Base-by-base conservation (phyloP, 2,888 invertebrate species). In the Carpatolechia fugitivella region DNA sequence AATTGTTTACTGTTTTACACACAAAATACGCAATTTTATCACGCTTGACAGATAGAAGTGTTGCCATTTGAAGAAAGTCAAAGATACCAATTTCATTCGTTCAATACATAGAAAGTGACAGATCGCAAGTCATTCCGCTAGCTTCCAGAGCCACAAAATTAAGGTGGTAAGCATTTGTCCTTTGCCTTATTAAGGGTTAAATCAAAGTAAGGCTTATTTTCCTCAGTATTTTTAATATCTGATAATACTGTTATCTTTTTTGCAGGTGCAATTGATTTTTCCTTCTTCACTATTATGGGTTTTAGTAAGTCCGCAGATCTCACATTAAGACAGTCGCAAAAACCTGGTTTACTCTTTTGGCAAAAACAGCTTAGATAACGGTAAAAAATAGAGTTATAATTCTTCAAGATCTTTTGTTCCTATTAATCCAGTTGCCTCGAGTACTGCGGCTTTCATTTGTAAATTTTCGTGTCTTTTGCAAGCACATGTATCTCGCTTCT, bases 291-390 rank as follows among this genome's bases (percentile, higher is more conserved):
- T 44, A 18, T 24, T 44, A 2, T 24, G 18, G 18, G 44, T 24
- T 44, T 44, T 24, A 44, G 13, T 24, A 44, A 44, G 44, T 44
- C 44, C 29, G 44, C 24, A 44, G 44, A 24, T 44, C 20, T 2
- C 24, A 44, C 8, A 44, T 44, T 44, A 24, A 44, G 11, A 44
- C 44, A 44, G 44, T 44, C 31, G 47, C 47, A 48, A 48, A 48
- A 48, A 48, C 47, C 47, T 48, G 47, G 47, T 30, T 30, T 48
- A 48, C 24, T 24, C 24, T 24, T 24, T 24, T 24, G 24, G 24
- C 20, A 44, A 44, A 24, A 44, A 6, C 44, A 44, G 3, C 11
- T n/a, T 11, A 44, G 1, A 20, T 44, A 7, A 5, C 44, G 16
- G 44, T 44, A 44, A 1, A 6, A 7, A 20, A 44, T 44, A 1